phyloP scores from a whole-genome alignment of 2,797 vertebrate species.

The Sarcophilus harrisii region DNA sequence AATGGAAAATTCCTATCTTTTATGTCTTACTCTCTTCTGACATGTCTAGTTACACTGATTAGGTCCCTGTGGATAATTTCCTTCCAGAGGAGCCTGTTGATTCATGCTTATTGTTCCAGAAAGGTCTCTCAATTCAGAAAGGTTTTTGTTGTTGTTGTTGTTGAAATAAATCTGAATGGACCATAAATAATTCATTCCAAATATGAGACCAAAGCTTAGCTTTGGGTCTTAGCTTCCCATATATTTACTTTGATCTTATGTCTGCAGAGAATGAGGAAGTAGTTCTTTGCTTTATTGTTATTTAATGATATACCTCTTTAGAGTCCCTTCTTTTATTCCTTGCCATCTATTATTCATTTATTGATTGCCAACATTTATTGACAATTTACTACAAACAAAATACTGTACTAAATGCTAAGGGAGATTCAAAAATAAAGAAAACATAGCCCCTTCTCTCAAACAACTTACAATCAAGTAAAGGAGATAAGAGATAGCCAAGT shows the following conservation, averaged over 20 bases:
- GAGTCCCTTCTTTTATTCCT: neutral
- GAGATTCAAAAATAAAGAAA: neutral
- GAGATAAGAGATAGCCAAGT: neutral
- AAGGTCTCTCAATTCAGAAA: conserved; percentile 45
- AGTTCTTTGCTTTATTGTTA: neutral
- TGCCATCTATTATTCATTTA: neutral
- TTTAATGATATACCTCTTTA: neutral
- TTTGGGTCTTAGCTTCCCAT: neutral
- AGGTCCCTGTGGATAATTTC: conserved; percentile 33
- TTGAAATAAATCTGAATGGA: conserved; percentile 17
- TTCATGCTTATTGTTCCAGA: conserved; percentile 51
- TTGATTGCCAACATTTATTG: neutral
- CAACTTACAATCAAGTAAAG: neutral
- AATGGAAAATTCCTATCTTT: conserved; percentile 48
- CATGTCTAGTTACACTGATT: conserved; percentile 39
- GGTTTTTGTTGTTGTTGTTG: conserved; percentile 41
- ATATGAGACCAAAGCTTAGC: neutral
- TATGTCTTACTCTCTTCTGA: conserved; percentile 47
- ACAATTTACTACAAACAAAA: neutral
- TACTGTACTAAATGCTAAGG: neutral
- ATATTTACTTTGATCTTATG: neutral
- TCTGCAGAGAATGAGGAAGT: neutral
- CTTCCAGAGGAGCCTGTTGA: conserved; percentile 34
- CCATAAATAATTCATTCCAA: conserved; percentile 43
- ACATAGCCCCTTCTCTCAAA: neutral